Base-by-base conservation (phyloP, 2,797 vertebrate genomes). In the Astyanax mexicanus region DNA sequence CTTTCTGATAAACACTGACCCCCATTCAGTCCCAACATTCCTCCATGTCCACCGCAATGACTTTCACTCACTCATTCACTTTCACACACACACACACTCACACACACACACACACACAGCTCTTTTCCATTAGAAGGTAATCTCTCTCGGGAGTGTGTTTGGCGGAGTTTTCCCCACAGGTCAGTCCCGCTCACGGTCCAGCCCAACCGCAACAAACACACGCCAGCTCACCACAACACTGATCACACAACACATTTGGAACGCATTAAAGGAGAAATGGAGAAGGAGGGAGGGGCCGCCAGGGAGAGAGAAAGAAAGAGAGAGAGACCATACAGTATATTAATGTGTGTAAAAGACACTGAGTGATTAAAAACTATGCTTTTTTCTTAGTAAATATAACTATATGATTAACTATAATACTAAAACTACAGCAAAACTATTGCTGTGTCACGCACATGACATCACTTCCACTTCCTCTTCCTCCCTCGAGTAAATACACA, bases 221-320 rank as follows among this genome's bases (percentile, higher is more conserved):
- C 40, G 58, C 19, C 66, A 77, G 55, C 54, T 21, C 23, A 69
- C 61, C 77, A 83, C 84, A 85, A 84, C 44, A 73, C 84, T 78
- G 83, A 89, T 91, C 88, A 86, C 80, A 84, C 79, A 74, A 87
- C 25, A 77, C 91, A 92, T 92, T 89, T 93, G 92, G 88, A 91
- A 92, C 87, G 81, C 69, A 89, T 92, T 69, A 49, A 9, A n/a
- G n/a, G 58, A 58, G 32, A 25, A 5, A 71, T 8, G 25, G 27
- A 67, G 29, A 70, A 2, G 37, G 17, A 2, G 37, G 17, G 55
- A 29, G 12, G n/a, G 12, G 15, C 2, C 32, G 55, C 25, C 10
- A 29, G 6, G 67, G 10, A 21, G 25, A 61, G 27, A 61, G 6
- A 58, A 12, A 49, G 19, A 11, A 19, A 51, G n/a, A 21, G 19